These are phyloP conservation scores for Coregonus clupeaformis DNA, from an alignment of 2,113 vertebrate species.

Conservation along the genomic window DNA sequence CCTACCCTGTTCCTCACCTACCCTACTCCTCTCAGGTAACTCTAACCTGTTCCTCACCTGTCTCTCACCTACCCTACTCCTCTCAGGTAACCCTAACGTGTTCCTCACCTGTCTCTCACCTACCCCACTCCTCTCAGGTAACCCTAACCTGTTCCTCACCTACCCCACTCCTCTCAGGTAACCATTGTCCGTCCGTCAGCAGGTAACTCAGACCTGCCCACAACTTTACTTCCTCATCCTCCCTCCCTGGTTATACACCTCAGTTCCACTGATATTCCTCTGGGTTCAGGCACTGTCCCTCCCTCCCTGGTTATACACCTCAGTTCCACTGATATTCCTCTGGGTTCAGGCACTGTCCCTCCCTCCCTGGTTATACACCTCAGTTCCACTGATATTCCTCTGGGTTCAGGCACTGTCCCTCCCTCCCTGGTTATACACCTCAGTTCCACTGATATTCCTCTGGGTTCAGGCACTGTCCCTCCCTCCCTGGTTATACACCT, in stretches of 20 bases:
- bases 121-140: no score
- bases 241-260: neutral
- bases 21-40: no score
- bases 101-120: neutral
- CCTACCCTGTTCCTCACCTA: no score
- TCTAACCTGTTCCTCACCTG: no score
- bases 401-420: neutral
- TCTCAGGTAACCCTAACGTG: no score
- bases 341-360: neutral
- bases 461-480: neutral
- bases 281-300: neutral
- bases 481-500: neutral
- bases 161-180: neutral
- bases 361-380: neutral
- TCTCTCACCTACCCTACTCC: no score
- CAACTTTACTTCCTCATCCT: neutral
- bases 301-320: neutral
- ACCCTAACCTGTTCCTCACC: neutral
- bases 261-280: no score
- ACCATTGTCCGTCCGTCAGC: neutral
- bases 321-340: no score
- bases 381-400: no score
- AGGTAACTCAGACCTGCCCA: conserved; percentile 10
- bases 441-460: no score
- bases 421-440: neutral